A percentile compares a stretch with the other conserved stretches of the same genome.
Conservation (phyloP, 2,888 invertebrate genomes). For the Eubasilissa splendida region DNA sequence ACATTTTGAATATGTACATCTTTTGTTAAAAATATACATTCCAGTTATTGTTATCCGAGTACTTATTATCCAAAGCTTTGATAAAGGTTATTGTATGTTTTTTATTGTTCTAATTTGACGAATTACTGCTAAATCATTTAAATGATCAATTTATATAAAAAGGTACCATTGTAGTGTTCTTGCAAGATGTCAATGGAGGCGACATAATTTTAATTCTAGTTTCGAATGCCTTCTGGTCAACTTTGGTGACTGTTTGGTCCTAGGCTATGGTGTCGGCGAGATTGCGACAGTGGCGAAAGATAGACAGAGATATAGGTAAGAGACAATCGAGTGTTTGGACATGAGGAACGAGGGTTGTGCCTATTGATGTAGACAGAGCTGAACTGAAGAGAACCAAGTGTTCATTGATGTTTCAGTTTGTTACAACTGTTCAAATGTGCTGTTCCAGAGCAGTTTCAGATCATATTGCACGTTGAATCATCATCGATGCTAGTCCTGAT, state of each 20-base stretch:
- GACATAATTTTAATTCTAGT: not conserved
- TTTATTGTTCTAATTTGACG: not conserved
- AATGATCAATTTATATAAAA: no score
- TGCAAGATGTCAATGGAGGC: no score
- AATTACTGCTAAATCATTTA: not conserved
- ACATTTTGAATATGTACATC: not conserved
- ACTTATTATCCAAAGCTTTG: not conserved
- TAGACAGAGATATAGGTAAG: slow-evolving; percentile 17
- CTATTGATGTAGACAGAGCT: slow-evolving; percentile 15
- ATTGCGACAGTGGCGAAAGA: slow-evolving; percentile 39
- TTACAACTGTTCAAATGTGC: no score
- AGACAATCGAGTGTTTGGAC: slow-evolving; percentile 39
- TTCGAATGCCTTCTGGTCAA: slow-evolving; percentile 10
- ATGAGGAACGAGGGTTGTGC: slow-evolving; percentile 28
- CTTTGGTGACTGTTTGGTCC: slow-evolving; percentile 5
- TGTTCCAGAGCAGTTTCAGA: no score
- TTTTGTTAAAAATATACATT: not conserved
- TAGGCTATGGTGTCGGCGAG: slow-evolving; percentile 35
- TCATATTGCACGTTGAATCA: no score
- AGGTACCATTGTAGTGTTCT: no score
- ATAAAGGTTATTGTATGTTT: not conserved
- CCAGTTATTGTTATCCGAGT: not conserved
- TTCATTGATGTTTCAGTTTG: no score
- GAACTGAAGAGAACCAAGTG: slow-evolving; percentile 1
- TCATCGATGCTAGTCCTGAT: no score